A percentile compares a stretch with the other conserved stretches of the same genome.
phyloP scores from a whole-genome alignment of 2,113 vertebrate species.

The Mohoua ochrocephala region DNA sequence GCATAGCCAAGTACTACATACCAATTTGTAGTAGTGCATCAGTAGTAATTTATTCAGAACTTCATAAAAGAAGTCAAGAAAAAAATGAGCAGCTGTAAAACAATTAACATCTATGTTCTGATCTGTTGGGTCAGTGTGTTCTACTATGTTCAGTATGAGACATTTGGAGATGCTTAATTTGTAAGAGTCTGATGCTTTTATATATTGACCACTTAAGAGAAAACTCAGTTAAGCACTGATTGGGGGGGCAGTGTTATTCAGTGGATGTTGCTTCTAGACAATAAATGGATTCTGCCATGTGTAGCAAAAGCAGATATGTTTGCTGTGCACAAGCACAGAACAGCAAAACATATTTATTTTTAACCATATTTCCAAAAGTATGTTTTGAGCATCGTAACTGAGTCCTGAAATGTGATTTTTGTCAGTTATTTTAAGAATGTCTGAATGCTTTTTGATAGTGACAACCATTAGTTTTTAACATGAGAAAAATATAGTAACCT shows the following conservation, averaged over 20 bases:
- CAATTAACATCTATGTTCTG: not conserved
- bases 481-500: not conserved
- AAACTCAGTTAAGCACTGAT: not conserved
- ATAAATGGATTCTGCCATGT: not conserved
- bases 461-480: not conserved
- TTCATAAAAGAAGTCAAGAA: not conserved
- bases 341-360: not conserved
- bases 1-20: not conserved
- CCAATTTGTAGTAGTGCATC: not conserved
- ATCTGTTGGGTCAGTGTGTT: not conserved
- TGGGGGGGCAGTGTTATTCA: not conserved
- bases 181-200: not conserved
- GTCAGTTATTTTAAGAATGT: not conserved
- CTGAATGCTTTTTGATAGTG: not conserved
- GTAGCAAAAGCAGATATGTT: not conserved
- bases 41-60: not conserved
- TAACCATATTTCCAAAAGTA: not conserved
- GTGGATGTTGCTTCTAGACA: not conserved
- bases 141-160: not conserved
- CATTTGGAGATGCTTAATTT: not conserved
- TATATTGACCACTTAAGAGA: not conserved
- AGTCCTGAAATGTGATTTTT: not conserved
- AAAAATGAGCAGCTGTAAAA: not conserved
- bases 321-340: not conserved
- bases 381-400: not conserved